Evolutionary conservation across 1,140 invertebrate genomes (phyloP), one percentile per base, ranked within the genome.

Genomic region (Lepidurus arcticus): DNA sequence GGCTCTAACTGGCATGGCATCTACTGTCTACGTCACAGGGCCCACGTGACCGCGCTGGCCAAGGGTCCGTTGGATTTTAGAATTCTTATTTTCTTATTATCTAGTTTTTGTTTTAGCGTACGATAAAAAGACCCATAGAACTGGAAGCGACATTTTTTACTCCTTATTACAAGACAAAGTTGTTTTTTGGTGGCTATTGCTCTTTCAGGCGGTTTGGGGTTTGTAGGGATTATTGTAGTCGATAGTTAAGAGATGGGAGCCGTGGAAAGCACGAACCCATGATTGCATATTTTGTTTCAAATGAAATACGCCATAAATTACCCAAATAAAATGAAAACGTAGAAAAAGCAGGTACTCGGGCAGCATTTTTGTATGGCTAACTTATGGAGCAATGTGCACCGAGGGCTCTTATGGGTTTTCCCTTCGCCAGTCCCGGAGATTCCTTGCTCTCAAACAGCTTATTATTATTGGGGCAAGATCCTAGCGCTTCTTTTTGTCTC

Each of bases 331-430:
- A 74, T 16, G 74, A 42, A 16, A 74, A 16, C 16, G n/a, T 21
- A 21, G 13, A 42, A 24, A 42, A 42, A 75, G 44, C 42, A 75
- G 7, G 26, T 43, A 26, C 73, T 74, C 73, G 13, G 16, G n/a
- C 16, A 65, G 53, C 53, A 65, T 65, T 65, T 65, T 65, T 13
- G n/a, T n/a, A 21, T 65, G 16, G 53, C 53, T 65, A 65, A 65
- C 21, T 65, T 65, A 65, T 65, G 53, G 21, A 21, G 53, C 53
- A 65, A 21, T n/a, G 53, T 21, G 53, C 53, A 65, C 53, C 21
- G 13, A 65, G 53, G 53, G 21, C 53, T 65, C 16, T 65, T 65
- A 21, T 65, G 6, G 16, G 9, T 65, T 65, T 65, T 65, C 53
- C 21, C 21, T 65, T 65, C 4, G 16, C 21, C 21, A 9, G 53